Evolutionary conservation across 37 sponge, comb jelly and placozoan species (phyloP), one percentile per base, ranked within the genome.

Genomic region (Aplysina aerophoba): DNA sequence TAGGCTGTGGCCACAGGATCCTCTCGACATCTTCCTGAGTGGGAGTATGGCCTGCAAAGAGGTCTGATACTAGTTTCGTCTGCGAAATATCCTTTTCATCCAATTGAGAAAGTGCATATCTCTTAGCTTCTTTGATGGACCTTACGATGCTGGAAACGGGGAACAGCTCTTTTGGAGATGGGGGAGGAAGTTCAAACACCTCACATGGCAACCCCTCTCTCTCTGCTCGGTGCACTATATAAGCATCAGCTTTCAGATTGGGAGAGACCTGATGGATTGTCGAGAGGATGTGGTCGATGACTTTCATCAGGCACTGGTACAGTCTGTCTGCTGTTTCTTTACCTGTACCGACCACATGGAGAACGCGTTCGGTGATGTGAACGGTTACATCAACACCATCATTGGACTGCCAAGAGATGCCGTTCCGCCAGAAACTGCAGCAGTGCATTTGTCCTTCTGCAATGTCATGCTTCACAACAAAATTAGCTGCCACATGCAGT

Each of bases 241-340:
- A 75, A 3, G 78, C 78, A 22, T 21, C n/a, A 75, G 53, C 54
- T 22, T 24, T 24, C 37, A 75, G 78, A 50, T 38, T 50, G 39
- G 78, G 78, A 2, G 44, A 75, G 50, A 75, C 6, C 40, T 75
- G 20, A 11, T 25, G 44, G n/a, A 75, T 15, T 25, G 78, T 75
- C 21, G 54, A 19, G 13, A 75, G 37, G 14, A 75, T 75, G 54
- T 75, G 54, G 2, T 5, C 38, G 20, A 44, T 24, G 21, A 75
- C 37, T 0, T 39, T 15, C 41, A 53, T 40, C n/a, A 75, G 31
- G 54, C 22, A 75, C 4, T 12, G 24, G 3, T 13, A 40, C 24
- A 75, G 53, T 8, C 50, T 44, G 50, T 44, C 50, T 8, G 44
- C 44, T 40, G 14, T 15, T 14, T 40, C 53, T 25, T 75, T 13